These are phyloP conservation scores for Spizella passerina DNA, from an alignment of 2,797 vertebrate species.

Conservation along the genomic window DNA sequence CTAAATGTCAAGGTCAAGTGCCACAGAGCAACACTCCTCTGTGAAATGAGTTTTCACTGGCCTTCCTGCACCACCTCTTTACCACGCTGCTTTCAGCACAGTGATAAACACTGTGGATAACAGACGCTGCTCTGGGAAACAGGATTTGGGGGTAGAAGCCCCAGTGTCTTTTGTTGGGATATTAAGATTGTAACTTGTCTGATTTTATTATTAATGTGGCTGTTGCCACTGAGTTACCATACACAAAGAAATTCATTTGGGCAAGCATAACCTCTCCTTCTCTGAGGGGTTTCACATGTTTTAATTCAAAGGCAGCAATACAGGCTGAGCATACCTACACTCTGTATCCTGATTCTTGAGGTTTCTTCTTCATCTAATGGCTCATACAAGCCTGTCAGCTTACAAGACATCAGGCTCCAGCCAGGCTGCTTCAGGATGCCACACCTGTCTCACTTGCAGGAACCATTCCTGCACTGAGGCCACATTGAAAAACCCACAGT, in stretches of 20 bases:
- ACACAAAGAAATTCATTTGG: not conserved
- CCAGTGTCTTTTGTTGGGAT: not conserved
- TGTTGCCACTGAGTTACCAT: not conserved
- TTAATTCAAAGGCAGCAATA: not conserved
- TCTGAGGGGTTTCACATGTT: not conserved
- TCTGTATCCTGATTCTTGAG: rapidly evolving
- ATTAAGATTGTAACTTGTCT: not conserved
- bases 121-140: not conserved
- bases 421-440: not conserved
- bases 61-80: not conserved
- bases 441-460: not conserved
- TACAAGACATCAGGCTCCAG: not conserved
- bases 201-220: not conserved
- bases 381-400: not conserved
- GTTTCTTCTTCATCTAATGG: not conserved
- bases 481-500: not conserved
- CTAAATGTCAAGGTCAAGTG: not conserved
- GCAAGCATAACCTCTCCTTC: not conserved
- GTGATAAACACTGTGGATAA: not conserved
- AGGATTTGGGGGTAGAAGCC: not conserved
- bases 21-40: not conserved
- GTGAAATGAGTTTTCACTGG: not conserved
- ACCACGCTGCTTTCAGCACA: not conserved
- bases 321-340: not conserved
- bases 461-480: not conserved